A percentile compares a stretch with the other conserved stretches of the same genome.
These are phyloP conservation scores for Ametastegia equiseti DNA, from an alignment of 2,888 invertebrate genomes.

Conservation along the genomic window DNA sequence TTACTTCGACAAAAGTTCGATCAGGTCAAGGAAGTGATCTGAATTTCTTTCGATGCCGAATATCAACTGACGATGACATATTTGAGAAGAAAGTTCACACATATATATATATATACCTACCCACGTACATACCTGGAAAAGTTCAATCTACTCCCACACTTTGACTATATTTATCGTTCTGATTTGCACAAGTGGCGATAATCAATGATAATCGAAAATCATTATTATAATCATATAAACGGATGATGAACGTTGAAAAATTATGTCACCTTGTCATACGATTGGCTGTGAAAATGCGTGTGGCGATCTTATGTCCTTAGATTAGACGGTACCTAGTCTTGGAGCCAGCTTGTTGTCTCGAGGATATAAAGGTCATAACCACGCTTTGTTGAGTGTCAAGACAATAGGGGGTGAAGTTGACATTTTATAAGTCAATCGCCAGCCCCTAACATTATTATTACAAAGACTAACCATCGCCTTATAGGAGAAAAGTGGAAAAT, in stretches of 20 bases:
- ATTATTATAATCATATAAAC: no score
- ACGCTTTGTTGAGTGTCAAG: constrained; percentile 46
- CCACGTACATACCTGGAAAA: no score
- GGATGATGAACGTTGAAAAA: not conserved
- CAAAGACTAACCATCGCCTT: constrained; percentile 38
- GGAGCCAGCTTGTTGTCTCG: constrained; percentile 16
- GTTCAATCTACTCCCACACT: no score
- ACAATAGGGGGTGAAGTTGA: constrained; percentile 49
- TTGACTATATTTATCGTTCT: no score
- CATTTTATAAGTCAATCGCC: constrained; percentile 49
- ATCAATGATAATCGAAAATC: not conserved
- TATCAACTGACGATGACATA: not conserved
- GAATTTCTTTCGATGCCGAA: constrained; percentile 14
- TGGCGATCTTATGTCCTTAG: not conserved
- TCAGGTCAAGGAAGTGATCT: constrained; percentile 35
- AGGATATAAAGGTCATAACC: constrained; percentile 48
- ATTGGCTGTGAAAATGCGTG: not conserved
- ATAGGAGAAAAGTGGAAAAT: not conserved
- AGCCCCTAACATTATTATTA: constrained; percentile 51
- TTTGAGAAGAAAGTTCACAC: not conserved
- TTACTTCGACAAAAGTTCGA: constrained; percentile 9
- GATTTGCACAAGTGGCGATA: not conserved
- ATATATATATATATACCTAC: no score
- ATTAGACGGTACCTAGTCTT: constrained; percentile 22
- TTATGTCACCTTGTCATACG: not conserved